Evolutionary conservation across 1,140 invertebrate species (phyloP).

Genomic region (Drosophila chauvacae): DNA sequence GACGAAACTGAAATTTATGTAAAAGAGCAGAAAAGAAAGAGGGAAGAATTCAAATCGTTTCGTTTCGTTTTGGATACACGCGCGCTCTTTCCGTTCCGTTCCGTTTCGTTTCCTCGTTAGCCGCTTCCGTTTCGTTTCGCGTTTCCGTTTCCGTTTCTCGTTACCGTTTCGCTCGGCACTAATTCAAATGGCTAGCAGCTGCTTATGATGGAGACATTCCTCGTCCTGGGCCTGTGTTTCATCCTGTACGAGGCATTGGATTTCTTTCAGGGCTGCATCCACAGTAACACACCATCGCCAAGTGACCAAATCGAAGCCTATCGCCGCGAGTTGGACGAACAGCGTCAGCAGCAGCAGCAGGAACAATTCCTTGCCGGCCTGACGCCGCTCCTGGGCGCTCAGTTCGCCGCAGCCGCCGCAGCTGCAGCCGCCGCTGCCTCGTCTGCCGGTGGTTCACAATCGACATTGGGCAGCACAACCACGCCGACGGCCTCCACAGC

Average conservation of each 20-base stretch:
- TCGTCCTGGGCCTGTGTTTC: slow-evolving; percentile 85
- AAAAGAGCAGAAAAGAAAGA: neutral
- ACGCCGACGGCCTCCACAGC: slow-evolving; percentile 72
- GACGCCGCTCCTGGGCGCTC: slow-evolving; percentile 75
- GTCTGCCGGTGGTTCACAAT: slow-evolving; percentile 66
- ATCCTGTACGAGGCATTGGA: slow-evolving; percentile 85
- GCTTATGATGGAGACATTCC: slow-evolving; percentile 85
- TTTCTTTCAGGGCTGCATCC: slow-evolving; percentile 85
- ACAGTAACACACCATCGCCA: slow-evolving; percentile 75
- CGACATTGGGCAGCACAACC: slow-evolving; percentile 64
- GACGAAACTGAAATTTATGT: slow-evolving; percentile 24
- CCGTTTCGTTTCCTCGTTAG: slow-evolving; percentile 11
- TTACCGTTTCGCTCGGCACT: slow-evolving; percentile 50
- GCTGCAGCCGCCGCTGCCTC: slow-evolving; percentile 66
- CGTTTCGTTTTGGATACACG: slow-evolving; percentile 15
- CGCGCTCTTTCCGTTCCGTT: slow-evolving; percentile 12
- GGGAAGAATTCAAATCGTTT: slow-evolving; percentile 13
- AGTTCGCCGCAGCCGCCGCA: slow-evolving; percentile 72
- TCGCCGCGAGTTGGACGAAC: slow-evolving; percentile 83
- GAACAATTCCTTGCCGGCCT: slow-evolving; percentile 80
- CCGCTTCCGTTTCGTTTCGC: slow-evolving; percentile 14
- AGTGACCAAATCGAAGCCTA: slow-evolving; percentile 83
- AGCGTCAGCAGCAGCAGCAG: slow-evolving; percentile 83
- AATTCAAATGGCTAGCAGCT: slow-evolving; percentile 76
- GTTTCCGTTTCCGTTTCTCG: slow-evolving; percentile 19